These are phyloP conservation scores for Leptopilina myrica DNA, from an alignment of 2,888 invertebrate genomes.

Conservation along the genomic window DNA sequence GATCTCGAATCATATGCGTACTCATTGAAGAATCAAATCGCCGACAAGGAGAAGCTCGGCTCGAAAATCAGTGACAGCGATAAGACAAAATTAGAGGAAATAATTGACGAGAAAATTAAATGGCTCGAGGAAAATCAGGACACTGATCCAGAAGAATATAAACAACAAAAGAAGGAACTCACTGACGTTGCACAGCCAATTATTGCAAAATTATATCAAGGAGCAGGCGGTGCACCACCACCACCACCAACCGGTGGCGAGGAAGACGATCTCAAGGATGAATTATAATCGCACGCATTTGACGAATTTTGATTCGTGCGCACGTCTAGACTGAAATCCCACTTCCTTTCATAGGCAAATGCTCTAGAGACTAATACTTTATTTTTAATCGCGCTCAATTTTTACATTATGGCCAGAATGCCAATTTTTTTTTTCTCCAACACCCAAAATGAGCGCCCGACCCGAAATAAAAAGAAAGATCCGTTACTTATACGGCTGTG, in stretches of 20 bases:
- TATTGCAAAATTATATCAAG: conserved; percentile 96
- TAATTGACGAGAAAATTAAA: conserved; percentile 97
- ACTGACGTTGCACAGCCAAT: conserved; percentile 98
- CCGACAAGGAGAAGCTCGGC: conserved; percentile 98
- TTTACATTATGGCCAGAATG: conserved; percentile 43
- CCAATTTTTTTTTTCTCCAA: not conserved
- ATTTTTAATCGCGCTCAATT: conserved; percentile 46
- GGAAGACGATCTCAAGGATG: conserved; percentile 89
- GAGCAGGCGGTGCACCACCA: conserved; percentile 86
- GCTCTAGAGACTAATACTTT: conserved; percentile 61
- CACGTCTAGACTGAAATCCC: conserved; percentile 70
- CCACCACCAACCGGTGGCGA: conserved; percentile 81
- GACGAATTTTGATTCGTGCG: conserved; percentile 81
- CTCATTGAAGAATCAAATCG: conserved; percentile 97
- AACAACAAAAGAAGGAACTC: conserved; percentile 95
- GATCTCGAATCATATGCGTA: conserved; percentile 98
- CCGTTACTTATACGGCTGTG: conserved; percentile 51
- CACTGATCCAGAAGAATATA: conserved; percentile 93
- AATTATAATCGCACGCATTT: conserved; percentile 84
- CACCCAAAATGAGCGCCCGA: not conserved
- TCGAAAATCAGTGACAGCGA: conserved; percentile 93
- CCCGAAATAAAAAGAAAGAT: not conserved
- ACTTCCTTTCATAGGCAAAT: conserved; percentile 59
- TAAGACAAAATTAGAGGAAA: conserved; percentile 95
- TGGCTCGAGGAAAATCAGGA: conserved; percentile 98